Conservation (phyloP, 1,140 invertebrate genomes). For the Zaprionus vittiger region DNA sequence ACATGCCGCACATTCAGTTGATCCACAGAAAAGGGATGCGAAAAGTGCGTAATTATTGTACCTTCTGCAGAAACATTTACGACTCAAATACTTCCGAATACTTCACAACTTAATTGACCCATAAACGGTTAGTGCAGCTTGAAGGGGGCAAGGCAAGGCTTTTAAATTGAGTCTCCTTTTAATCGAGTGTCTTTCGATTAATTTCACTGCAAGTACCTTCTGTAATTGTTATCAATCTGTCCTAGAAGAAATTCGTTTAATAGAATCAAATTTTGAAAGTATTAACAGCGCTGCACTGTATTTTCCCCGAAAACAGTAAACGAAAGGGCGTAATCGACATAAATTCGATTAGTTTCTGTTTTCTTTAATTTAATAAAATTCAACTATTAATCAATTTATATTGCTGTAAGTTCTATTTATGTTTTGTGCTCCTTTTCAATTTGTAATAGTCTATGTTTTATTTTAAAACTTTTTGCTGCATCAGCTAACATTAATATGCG, state of each 20-base stretch:
- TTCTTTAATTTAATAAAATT: neutral
- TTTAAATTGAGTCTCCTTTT: slow-evolving; percentile 4
- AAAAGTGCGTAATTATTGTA: slow-evolving; percentile 21
- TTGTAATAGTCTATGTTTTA: too few relatives aligned
- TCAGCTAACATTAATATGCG: neutral
- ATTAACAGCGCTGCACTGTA: neutral
- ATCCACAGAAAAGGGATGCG: neutral
- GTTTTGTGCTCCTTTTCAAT: too few relatives aligned
- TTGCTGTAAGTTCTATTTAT: neutral
- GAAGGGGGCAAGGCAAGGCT: slow-evolving; percentile 6
- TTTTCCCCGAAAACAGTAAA: neutral
- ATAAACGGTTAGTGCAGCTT: slow-evolving; percentile 21
- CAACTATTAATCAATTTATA: neutral
- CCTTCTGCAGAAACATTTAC: neutral
- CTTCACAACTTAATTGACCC: slow-evolving; percentile 33
- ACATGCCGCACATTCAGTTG: slow-evolving; percentile 19
- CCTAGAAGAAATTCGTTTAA: neutral
- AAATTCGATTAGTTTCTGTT: neutral
- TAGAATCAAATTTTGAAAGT: slow-evolving; percentile 2
- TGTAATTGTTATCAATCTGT: neutral
- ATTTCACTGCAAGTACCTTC: neutral
- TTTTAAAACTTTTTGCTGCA: neutral
- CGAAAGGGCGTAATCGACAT: neutral
- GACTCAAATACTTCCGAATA: neutral
- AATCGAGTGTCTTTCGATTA: neutral